Conservation (phyloP, 2,113 vertebrate species). For the Salvelinus sp. region DNA sequence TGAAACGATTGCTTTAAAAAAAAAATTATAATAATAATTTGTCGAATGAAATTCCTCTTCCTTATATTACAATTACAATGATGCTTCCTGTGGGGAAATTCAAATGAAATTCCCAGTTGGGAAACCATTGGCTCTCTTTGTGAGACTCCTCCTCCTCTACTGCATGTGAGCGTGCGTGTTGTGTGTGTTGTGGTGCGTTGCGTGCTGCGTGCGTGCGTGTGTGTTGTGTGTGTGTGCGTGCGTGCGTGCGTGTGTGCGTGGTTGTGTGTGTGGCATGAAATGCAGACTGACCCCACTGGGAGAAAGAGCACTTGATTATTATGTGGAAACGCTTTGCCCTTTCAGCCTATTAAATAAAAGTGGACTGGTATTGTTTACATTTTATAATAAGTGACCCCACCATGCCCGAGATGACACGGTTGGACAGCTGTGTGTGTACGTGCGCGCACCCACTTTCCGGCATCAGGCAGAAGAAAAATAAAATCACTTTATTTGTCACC, state of each 20-base stretch:
- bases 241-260: background rate
- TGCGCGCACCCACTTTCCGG: constrained; percentile 68
- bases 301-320: constrained; percentile 84
- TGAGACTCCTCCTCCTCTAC: constrained; percentile 62
- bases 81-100: no score
- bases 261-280: no score
- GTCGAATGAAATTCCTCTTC: no score
- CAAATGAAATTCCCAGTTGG: constrained; percentile 55
- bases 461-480: constrained; percentile 84
- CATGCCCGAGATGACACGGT: constrained; percentile 85
- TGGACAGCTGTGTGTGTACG: constrained; percentile 69
- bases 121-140: constrained; percentile 73
- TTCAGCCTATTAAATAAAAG: constrained; percentile 99
- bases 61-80: no score
- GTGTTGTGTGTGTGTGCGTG: background rate
- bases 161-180: constrained; percentile 40
- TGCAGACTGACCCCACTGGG: constrained; percentile 50
- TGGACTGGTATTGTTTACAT: constrained; percentile 94
- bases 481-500: constrained; percentile 86
- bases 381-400: constrained; percentile 92
- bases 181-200: constrained; percentile 7
- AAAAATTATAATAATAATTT: no score
- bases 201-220: background rate
- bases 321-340: constrained; percentile 93
- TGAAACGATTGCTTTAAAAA: no score